Evolutionary conservation across 2,113 vertebrate genomes (phyloP).

Genomic region (Xyliphius kryptos): DNA sequence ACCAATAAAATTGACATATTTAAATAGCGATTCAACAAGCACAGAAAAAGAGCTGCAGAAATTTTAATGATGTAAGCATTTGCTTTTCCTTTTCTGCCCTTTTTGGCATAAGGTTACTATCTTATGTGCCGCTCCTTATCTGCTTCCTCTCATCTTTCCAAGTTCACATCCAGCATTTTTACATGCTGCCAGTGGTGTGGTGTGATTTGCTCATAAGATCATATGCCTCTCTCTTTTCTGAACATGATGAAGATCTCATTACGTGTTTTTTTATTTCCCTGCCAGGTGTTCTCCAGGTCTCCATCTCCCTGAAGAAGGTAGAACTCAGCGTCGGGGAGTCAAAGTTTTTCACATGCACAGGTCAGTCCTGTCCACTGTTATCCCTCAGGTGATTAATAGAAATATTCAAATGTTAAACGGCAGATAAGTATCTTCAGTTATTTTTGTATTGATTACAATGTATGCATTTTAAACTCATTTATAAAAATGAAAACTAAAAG

Average conservation of each 20-base stretch:
- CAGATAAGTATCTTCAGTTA: not conserved
- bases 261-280: slow-evolving; percentile 42
- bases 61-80: too few species aligned
- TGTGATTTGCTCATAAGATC: slow-evolving; percentile 19
- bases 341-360: slow-evolving; percentile 98
- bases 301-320: slow-evolving; percentile 96
- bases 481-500: slow-evolving; percentile 2
- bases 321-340: slow-evolving; percentile 96
- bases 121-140: slow-evolving; percentile 6
- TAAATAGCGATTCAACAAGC: too few species aligned
- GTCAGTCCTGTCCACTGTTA: slow-evolving; percentile 59
- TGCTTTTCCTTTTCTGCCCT: slow-evolving; percentile 12
- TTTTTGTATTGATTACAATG: not conserved
- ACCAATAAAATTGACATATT: too few species aligned
- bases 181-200: slow-evolving; percentile 18
- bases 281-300: slow-evolving; percentile 90
- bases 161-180: slow-evolving; percentile 29
- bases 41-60: too few species aligned
- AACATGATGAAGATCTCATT: slow-evolving; percentile 26
- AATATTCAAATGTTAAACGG: not conserved
- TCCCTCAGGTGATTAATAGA: not conserved
- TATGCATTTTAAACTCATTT: not conserved
- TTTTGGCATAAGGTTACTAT: slow-evolving; percentile 10
- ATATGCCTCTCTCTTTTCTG: slow-evolving; percentile 15
- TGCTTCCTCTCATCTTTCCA: slow-evolving; percentile 22